These are phyloP conservation scores for Epinotia bilunana DNA, from an alignment of 2,888 invertebrate genomes.

Conservation along the genomic window DNA sequence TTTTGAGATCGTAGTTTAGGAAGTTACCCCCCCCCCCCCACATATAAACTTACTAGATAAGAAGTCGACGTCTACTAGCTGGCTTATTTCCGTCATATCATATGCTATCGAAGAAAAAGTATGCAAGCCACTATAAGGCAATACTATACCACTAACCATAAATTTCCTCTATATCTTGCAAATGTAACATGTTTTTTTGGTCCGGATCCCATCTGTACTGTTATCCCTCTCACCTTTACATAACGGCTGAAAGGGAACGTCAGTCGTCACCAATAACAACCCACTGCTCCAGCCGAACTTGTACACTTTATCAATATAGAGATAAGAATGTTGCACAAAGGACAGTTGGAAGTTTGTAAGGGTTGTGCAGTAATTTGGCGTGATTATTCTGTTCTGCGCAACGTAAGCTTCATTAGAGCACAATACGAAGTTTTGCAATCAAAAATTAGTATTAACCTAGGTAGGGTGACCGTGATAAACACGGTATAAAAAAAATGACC, in stretches of 20 bases:
- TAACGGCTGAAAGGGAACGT: slow-evolving; percentile 33
- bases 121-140: too few relatives aligned
- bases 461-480: too few relatives aligned
- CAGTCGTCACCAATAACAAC: slow-evolving; percentile 11
- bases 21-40: too few relatives aligned
- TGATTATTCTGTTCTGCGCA: background rate
- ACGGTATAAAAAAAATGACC: too few relatives aligned
- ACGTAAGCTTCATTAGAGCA: background rate
- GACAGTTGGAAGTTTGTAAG: background rate
- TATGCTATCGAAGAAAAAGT: too few relatives aligned
- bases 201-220: slow-evolving; percentile 6
- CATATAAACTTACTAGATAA: too few relatives aligned
- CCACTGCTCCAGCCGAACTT: background rate
- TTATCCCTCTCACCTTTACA: slow-evolving; percentile 36
- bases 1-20: too few relatives aligned
- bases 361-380: background rate
- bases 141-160: background rate
- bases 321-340: background rate
- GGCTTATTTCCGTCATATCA: too few relatives aligned
- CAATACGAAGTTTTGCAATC: background rate
- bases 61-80: too few relatives aligned
- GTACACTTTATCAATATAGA: slow-evolving; percentile 6
- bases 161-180: background rate
- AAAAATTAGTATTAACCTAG: background rate
- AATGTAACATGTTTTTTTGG: slow-evolving; percentile 4